Percentiles rank a stretch among this genome's conserved stretches.
phyloP scores from a whole-genome alignment of 2,113 vertebrate genomes.

The Prunella fulvescens region DNA sequence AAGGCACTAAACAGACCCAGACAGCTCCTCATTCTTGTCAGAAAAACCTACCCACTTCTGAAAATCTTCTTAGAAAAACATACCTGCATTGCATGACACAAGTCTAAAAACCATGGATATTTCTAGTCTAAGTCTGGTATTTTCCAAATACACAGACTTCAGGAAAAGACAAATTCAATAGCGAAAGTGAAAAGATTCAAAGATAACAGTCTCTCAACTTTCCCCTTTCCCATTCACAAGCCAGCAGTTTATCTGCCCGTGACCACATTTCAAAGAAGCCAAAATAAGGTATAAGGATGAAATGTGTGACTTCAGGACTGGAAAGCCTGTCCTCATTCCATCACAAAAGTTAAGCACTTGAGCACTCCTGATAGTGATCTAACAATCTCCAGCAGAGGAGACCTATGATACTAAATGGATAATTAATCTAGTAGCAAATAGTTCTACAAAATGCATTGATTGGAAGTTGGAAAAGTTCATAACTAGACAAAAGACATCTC shows the following conservation, averaged over 20 bases:
- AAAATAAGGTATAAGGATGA: background rate
- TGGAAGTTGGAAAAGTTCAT: background rate
- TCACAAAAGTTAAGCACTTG: background rate
- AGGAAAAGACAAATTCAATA: background rate
- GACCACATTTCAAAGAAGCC: background rate
- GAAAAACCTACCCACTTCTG: background rate
- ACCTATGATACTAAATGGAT: background rate
- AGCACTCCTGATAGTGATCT: background rate
- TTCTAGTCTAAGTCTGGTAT: background rate
- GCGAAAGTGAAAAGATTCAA: background rate
- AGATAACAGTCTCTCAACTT: background rate
- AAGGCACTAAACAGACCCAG: background rate
- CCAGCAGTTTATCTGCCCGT: background rate
- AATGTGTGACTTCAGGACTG: background rate
- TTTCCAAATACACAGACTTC: background rate
- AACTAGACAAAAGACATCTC: background rate
- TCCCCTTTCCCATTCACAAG: background rate
- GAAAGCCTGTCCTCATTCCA: background rate
- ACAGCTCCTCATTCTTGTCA: background rate
- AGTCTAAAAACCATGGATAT: background rate
- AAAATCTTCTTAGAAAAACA: background rate
- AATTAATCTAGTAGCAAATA: background rate
- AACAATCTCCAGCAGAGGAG: background rate
- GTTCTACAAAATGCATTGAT: background rate
- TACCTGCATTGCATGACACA: background rate